Conservation (phyloP, 2,113 vertebrate species). For the Anoura caudifer region DNA sequence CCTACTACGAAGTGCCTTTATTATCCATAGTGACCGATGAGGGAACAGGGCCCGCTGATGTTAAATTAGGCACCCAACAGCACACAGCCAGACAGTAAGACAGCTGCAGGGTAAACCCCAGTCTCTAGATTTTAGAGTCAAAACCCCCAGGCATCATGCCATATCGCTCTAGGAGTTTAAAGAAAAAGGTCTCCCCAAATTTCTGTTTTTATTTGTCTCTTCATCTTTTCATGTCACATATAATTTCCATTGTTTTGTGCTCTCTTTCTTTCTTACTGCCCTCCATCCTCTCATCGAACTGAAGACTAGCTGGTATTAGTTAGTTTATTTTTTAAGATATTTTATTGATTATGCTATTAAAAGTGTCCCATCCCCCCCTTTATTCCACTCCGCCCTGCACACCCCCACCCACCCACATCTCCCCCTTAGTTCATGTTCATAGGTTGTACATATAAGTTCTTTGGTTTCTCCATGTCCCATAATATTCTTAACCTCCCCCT, state of each 20-base stretch:
- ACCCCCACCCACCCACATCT: too few relatives aligned
- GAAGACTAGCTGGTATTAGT: not conserved
- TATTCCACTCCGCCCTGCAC: too few relatives aligned
- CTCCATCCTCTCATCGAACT: not conserved
- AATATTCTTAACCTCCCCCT: too few relatives aligned
- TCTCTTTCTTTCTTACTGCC: not conserved
- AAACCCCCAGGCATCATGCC: too few relatives aligned
- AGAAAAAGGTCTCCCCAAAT: not conserved
- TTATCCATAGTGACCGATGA: not conserved
- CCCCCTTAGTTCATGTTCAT: too few relatives aligned
- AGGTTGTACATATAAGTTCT: too few relatives aligned
- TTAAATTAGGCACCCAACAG: not conserved
- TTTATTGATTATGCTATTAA: too few relatives aligned
- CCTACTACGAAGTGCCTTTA: not conserved
- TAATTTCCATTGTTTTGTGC: not conserved
- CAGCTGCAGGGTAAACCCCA: not conserved
- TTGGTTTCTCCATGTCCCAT: too few relatives aligned
- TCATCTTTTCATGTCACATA: not conserved
- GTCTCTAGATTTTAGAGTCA: not conserved
- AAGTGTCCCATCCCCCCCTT: too few relatives aligned
- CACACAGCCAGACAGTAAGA: not conserved
- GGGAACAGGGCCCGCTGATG: not conserved
- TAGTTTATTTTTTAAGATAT: too few relatives aligned
- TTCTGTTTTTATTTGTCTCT: not conserved
- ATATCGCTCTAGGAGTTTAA: fast-evolving